Conservation (phyloP, 2,797 vertebrate species). For the Simalia tracyae region DNA sequence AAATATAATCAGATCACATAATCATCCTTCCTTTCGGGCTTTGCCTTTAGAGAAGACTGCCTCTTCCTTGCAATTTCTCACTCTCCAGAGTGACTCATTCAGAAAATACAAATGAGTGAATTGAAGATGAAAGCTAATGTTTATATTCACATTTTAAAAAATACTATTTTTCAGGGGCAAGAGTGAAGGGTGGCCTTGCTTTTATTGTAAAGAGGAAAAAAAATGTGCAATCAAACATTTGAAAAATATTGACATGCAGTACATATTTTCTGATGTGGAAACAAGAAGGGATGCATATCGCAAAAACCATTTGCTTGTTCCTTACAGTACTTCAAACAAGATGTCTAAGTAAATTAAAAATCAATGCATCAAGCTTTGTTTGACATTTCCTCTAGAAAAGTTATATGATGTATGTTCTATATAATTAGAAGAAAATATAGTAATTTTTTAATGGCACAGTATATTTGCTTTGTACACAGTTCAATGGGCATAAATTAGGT, state of each 20-base stretch:
- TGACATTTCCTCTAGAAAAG: slow-evolving; percentile 58
- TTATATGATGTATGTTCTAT: slow-evolving; percentile 43
- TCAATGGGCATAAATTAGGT: slow-evolving; percentile 72
- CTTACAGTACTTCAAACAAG: slow-evolving; percentile 35
- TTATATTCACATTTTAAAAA: neutral
- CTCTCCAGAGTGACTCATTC: neutral
- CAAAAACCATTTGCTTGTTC: slow-evolving; percentile 39
- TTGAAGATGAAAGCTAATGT: neutral
- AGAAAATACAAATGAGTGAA: neutral
- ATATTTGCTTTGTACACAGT: slow-evolving; percentile 67
- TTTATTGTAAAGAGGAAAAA: neutral
- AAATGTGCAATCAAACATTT: neutral
- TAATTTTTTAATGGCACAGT: slow-evolving; percentile 53
- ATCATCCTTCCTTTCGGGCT: neutral
- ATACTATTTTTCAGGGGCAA: neutral
- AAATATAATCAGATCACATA: neutral
- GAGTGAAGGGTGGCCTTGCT: neutral
- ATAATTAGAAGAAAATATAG: slow-evolving; percentile 36
- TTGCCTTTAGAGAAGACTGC: neutral
- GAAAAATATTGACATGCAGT: neutral
- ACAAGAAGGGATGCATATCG: neutral
- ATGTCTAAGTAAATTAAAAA: slow-evolving; percentile 33
- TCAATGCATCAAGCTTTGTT: slow-evolving; percentile 49
- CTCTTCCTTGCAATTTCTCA: neutral
- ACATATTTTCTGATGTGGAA: neutral